Base-by-base conservation (phyloP, 2,113 vertebrate species). In the Psephotus haematonotus region DNA sequence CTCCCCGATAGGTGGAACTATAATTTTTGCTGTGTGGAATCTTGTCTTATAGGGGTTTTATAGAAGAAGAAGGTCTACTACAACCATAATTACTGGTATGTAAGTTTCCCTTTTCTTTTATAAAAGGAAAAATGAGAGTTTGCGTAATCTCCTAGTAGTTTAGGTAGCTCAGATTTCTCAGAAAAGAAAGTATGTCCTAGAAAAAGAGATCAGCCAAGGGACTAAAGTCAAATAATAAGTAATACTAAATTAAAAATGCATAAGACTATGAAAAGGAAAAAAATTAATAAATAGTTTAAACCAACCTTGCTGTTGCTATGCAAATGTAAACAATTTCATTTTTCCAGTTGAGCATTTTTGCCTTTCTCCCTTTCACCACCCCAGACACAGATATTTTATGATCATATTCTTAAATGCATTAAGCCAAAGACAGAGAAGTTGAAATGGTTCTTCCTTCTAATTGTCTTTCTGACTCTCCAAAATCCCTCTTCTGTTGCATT, bases 1-100 rank as follows among this genome's bases (percentile, higher is more conserved):
- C 95, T 95, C 89, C 96, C 96, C 88, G 95, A 87, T 96, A 97
- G 97, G 92, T 97, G 96, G 96, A 97, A 96, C 96, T 94, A 7
- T 97, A 97, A 97, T 96, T 91, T 95, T 90, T 97, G 97, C 97
- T 97, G 95, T 97, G 96, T 97, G 97, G 97, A 96, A 97, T 97
- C 97, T 97, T 97, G 96, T 97, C 96, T 97, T 97, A 95, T 97
- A 97, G 97, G 96, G 91, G 31, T 96, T 96, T 95, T 96, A 17
- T 96, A 97, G 97, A 97, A 97, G 97, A 97, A 95, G 97, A 84
- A 97, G 76, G 92, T 96, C 97, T 97, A 96, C 97, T 93, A 97
- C 95, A 97, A 89, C 94, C 93, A 94, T 95, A 97, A 93, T 97
- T 97, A 96, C 97, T 97, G 97, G 97, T 97, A 97, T 97, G 97